phyloP scores from a whole-genome alignment of 2,113 vertebrate species.

The Onychostoma macrolepis region DNA sequence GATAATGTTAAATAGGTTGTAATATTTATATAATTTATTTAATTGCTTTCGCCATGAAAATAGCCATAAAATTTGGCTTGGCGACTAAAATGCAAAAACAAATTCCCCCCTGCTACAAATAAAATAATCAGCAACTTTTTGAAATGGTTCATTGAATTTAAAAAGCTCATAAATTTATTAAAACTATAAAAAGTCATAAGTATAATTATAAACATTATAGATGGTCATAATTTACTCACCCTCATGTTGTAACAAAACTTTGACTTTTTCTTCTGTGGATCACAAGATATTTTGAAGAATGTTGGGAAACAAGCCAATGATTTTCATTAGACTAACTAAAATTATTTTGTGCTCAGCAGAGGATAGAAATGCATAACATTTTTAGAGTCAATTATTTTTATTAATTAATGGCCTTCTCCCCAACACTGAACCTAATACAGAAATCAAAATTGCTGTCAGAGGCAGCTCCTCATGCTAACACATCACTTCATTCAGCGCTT shows the following conservation, averaged over 20 bases:
- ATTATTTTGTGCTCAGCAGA: background rate
- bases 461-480: conserved; percentile 39
- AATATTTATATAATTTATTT: background rate
- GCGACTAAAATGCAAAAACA: no score
- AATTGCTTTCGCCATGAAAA: background rate
- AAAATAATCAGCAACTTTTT: background rate
- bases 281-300: background rate
- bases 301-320: background rate
- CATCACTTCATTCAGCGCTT: conserved; percentile 38
- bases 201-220: no score
- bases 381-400: background rate
- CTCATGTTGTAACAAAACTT: background rate
- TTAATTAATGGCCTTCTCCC: background rate
- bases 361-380: background rate
- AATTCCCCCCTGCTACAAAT: no score
- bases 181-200: no score
- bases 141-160: background rate
- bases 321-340: background rate
- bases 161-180: no score
- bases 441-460: background rate
- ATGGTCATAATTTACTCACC: background rate
- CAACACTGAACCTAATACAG: background rate
- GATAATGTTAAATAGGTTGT: background rate
- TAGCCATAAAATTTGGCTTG: background rate
- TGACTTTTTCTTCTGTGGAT: background rate